A percentile compares a stretch with the other conserved stretches of the same genome.
Conservation (phyloP, 2,113 vertebrate genomes). For the Sardina pilchardus region DNA sequence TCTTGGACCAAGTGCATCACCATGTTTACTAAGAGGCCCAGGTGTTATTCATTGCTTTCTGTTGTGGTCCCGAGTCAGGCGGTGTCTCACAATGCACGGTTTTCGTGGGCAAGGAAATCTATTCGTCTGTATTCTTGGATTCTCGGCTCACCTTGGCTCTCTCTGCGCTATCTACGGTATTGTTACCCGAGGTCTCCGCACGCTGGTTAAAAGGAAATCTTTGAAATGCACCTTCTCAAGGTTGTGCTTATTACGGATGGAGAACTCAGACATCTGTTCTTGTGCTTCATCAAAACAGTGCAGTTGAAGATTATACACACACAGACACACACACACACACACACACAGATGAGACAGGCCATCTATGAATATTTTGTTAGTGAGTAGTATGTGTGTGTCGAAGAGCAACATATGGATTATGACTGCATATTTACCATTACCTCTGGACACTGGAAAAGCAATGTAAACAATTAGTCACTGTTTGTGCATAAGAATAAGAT, state of each 20-base stretch:
- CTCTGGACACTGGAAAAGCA: too few species aligned
- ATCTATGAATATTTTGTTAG: too few species aligned
- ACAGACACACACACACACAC: neutral
- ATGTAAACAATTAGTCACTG: too few species aligned
- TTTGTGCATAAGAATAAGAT: too few species aligned
- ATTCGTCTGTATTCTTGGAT: slow-evolving; percentile 25
- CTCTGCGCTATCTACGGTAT: slow-evolving; percentile 5
- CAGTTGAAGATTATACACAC: neutral
- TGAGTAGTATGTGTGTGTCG: too few species aligned
- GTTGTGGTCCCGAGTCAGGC: neutral
- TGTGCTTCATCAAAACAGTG: neutral
- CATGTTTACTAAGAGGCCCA: neutral
- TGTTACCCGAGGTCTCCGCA: slow-evolving; percentile 19
- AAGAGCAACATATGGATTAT: too few species aligned
- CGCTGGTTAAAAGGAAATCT: neutral
- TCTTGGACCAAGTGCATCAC: neutral
- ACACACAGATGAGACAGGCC: neutral
- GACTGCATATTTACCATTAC: too few species aligned
- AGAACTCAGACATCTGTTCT: neutral
- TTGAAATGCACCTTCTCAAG: neutral
- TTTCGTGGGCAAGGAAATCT: neutral
- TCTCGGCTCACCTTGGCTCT: slow-evolving; percentile 21
- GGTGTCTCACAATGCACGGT: neutral
- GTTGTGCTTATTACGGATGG: neutral
- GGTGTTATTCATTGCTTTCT: neutral